phyloP scores from a whole-genome alignment of 2,888 invertebrate genomes.

The Saturnia pavonia region DNA sequence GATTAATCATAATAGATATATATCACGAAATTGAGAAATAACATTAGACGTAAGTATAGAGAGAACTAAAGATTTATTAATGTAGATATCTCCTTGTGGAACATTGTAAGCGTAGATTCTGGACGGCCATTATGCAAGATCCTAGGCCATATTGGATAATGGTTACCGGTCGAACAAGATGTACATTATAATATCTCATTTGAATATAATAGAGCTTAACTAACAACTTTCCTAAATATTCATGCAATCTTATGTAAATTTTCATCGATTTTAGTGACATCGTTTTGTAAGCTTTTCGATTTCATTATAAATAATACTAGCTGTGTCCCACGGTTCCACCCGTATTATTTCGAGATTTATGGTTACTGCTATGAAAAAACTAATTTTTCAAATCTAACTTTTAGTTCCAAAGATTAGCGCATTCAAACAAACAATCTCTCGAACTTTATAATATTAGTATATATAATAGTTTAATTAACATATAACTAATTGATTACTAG shows the following conservation, averaged over 20 bases:
- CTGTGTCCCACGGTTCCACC: too few relatives aligned
- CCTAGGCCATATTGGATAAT: not conserved
- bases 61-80: too few relatives aligned
- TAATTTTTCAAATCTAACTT: too few relatives aligned
- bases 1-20: too few relatives aligned
- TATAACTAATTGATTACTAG: not conserved
- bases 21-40: too few relatives aligned
- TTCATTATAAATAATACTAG: not conserved
- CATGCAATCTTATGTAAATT: slow-evolving; percentile 5
- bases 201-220: not conserved
- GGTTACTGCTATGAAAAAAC: too few relatives aligned
- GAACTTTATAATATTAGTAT: too few relatives aligned
- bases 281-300: not conserved
- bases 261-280: not conserved
- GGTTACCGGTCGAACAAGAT: not conserved
- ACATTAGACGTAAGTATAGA: too few relatives aligned
- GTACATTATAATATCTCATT: slow-evolving; percentile 2
- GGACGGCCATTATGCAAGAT: not conserved
- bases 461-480: not conserved
- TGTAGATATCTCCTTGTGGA: not conserved
- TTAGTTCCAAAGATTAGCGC: too few relatives aligned
- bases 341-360: too few relatives aligned
- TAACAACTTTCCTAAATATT: not conserved
- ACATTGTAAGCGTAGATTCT: not conserved
- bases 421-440: too few relatives aligned